Conservation (phyloP, 1,140 invertebrate species). For the Drosophila lacertosa region DNA sequence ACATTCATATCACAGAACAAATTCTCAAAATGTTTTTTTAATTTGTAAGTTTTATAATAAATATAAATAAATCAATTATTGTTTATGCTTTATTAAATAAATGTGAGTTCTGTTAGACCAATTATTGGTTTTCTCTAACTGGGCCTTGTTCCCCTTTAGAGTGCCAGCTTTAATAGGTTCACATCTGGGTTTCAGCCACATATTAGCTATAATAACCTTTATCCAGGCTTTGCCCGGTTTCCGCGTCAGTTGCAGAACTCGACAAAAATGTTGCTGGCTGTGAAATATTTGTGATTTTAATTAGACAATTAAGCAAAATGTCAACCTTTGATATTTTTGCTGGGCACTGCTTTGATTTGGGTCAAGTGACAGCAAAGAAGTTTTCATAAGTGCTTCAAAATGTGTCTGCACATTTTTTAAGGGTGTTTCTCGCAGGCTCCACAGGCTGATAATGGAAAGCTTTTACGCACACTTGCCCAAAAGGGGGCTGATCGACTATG, state of each 20-base stretch:
- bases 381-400: no score
- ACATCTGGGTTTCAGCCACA: no score
- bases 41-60: no score
- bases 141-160: no score
- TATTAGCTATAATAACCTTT: no score
- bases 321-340: conserved; percentile 16
- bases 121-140: no score
- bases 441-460: conserved; percentile 24
- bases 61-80: no score
- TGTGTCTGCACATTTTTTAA: not conserved
- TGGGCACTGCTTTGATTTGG: conserved; percentile 47
- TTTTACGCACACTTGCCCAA: not conserved
- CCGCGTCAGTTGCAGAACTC: conserved; percentile 25
- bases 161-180: no score
- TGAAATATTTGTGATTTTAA: conserved; percentile 30
- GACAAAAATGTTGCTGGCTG: not conserved
- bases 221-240: not conserved
- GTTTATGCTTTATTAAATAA: no score
- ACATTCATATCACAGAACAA: no score
- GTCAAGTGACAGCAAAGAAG: conserved; percentile 54
- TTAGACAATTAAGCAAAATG: conserved; percentile 42
- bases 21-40: no score
- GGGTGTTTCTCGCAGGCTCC: not conserved
- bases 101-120: no score
- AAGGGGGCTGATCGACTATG: not conserved